Evolutionary conservation across 2,797 vertebrate genomes (phyloP).

Genomic region (Chrosomus eos): DNA sequence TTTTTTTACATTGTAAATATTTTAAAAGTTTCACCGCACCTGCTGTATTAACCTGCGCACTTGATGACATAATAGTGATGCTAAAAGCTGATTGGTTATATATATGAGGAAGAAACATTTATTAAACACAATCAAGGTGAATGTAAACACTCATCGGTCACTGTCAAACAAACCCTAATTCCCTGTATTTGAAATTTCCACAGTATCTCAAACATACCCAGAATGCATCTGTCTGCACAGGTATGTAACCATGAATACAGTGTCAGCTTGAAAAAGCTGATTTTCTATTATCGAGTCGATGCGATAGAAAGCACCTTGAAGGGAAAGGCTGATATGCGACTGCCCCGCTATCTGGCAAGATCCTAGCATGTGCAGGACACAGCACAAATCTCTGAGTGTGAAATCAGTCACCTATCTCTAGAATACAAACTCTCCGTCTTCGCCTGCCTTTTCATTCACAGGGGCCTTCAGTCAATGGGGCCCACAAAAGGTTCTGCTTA

Average conservation of each 20-base stretch:
- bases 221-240: constrained; percentile 33
- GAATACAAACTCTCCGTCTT: constrained; percentile 53
- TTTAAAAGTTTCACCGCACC: neutral
- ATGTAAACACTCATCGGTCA: neutral
- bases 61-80: neutral
- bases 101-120: neutral
- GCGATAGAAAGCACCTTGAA: constrained; percentile 57
- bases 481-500: constrained; percentile 70
- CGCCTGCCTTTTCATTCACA: constrained; percentile 53
- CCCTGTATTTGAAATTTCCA: neutral
- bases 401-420: constrained; percentile 63
- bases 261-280: constrained; percentile 50
- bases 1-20: neutral
- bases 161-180: constrained; percentile 2
- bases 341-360: constrained; percentile 52
- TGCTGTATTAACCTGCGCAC: neutral
- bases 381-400: constrained; percentile 49
- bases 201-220: constrained; percentile 43
- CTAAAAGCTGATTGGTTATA: neutral
- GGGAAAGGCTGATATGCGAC: constrained; percentile 41
- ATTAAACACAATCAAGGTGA: neutral
- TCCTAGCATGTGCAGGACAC: constrained; percentile 49
- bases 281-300: constrained; percentile 58
- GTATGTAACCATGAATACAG: constrained; percentile 44
- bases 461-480: constrained; percentile 66